Evolutionary conservation across 2,797 vertebrate genomes (phyloP).

Genomic region (Kryptolebias ocellatus): DNA sequence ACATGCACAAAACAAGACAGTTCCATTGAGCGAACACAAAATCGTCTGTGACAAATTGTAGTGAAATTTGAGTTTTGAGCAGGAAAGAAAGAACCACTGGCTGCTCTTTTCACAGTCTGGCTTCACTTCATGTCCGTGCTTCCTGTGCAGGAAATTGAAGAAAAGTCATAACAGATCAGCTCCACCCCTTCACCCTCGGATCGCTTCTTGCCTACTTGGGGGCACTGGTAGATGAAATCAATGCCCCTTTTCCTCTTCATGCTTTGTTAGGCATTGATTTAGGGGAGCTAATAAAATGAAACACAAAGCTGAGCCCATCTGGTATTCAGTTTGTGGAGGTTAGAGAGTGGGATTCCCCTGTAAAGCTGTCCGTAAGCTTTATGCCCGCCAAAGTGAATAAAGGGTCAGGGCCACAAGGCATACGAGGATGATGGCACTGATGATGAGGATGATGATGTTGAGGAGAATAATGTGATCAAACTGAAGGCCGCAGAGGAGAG

Average conservation of each 20-base stretch:
- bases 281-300: constrained; percentile 80
- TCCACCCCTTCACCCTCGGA: constrained; percentile 61
- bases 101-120: constrained; percentile 43
- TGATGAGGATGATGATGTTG: constrained; percentile 54
- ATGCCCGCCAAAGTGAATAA: constrained; percentile 63
- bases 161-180: constrained; percentile 62
- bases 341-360: constrained; percentile 72
- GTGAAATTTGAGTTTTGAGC: constrained; percentile 41
- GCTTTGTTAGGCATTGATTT: constrained; percentile 83
- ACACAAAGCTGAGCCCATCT: constrained; percentile 78
- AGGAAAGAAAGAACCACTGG: constrained; percentile 30
- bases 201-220: constrained; percentile 68
- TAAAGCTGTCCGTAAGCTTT: constrained; percentile 78
- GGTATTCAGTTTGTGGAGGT: constrained; percentile 75
- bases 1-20: constrained; percentile 34
- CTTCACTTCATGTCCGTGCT: constrained; percentile 36
- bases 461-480: constrained; percentile 51
- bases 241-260: constrained; percentile 58
- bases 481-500: constrained; percentile 40
- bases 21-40: constrained; percentile 41
- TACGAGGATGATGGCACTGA: constrained; percentile 54
- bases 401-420: constrained; percentile 70
- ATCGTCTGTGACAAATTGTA: constrained; percentile 43
- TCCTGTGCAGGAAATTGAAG: constrained; percentile 66
- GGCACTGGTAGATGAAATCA: constrained; percentile 77